Evolutionary conservation across 2,113 vertebrate genomes (phyloP).

Genomic region (Ptychochromis oligacanthus): DNA sequence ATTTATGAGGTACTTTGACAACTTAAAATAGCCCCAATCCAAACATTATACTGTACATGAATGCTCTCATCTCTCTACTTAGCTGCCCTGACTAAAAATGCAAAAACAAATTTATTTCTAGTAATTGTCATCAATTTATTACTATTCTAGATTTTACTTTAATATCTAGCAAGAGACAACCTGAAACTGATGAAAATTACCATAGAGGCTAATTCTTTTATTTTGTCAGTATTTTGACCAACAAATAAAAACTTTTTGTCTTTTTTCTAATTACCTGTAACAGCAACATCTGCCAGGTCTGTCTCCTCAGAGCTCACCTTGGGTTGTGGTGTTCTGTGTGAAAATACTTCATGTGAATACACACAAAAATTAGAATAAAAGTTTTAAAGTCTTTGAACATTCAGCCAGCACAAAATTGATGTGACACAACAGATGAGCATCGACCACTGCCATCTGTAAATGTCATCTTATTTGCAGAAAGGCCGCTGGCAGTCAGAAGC

Average conservation of each 20-base stretch:
- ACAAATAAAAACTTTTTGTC: background rate
- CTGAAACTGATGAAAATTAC: background rate
- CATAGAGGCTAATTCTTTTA: background rate
- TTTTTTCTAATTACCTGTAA: constrained; percentile 44
- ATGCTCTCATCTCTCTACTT: background rate
- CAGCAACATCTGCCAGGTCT: constrained; percentile 15
- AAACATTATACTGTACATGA: no score
- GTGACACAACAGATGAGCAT: background rate
- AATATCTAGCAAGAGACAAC: background rate
- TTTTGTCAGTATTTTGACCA: background rate
- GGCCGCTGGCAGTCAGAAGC: background rate
- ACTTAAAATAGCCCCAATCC: background rate
- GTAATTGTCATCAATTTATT: no score
- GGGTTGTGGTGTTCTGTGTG: constrained; percentile 42
- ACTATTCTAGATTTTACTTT: background rate
- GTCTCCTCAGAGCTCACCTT: background rate
- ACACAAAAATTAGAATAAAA: constrained; percentile 1
- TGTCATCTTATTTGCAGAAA: background rate
- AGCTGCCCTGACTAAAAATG: no score
- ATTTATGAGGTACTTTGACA: background rate
- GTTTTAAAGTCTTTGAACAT: background rate
- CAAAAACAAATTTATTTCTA: no score
- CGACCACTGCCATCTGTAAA: background rate
- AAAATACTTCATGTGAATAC: background rate
- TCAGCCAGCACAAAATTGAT: background rate